These are phyloP conservation scores for Aspidapion aeneum DNA, from an alignment of 2,888 invertebrate species.

Conservation along the genomic window DNA sequence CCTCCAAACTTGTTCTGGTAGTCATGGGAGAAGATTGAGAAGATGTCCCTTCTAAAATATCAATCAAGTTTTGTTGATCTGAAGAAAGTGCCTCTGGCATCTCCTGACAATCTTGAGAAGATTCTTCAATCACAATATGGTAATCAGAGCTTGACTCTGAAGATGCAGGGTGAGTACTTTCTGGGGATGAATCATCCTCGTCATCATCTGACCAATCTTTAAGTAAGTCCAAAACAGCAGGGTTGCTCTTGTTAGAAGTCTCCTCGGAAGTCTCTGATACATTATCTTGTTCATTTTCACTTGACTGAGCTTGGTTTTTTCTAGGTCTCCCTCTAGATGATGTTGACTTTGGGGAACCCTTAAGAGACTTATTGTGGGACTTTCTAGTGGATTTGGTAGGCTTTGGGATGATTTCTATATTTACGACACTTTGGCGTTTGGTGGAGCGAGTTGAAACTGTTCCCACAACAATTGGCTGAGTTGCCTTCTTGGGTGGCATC, in stretches of 20 bases:
- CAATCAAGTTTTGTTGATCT: constrained; percentile 23
- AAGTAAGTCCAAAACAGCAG: constrained; percentile 21
- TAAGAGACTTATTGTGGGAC: constrained; percentile 4
- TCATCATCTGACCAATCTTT: constrained; percentile 34
- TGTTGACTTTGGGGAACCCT: neutral
- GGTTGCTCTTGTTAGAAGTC: neutral
- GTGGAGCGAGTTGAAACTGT: constrained; percentile 37
- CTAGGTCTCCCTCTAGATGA: neutral
- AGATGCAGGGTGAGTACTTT: neutral
- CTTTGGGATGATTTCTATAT: constrained; percentile 31
- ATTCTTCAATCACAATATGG: neutral
- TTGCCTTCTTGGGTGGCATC: constrained; percentile 38
- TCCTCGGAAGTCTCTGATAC: constrained; percentile 3
- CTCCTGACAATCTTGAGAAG: neutral
- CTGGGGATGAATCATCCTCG: constrained; percentile 17
- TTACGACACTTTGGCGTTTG: constrained; percentile 33
- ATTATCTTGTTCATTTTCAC: constrained; percentile 4
- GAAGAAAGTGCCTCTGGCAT: neutral
- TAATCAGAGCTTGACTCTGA: neutral
- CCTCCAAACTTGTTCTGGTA: neutral
- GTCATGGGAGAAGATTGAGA: neutral
- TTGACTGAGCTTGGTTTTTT: neutral
- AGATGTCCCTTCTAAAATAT: constrained; percentile 23
- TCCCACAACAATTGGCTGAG: constrained; percentile 31
- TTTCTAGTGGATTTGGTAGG: constrained; percentile 14